These are phyloP conservation scores for Ptilorrhoa leucosticta DNA, from an alignment of 2,113 vertebrate genomes.

Conservation along the genomic window DNA sequence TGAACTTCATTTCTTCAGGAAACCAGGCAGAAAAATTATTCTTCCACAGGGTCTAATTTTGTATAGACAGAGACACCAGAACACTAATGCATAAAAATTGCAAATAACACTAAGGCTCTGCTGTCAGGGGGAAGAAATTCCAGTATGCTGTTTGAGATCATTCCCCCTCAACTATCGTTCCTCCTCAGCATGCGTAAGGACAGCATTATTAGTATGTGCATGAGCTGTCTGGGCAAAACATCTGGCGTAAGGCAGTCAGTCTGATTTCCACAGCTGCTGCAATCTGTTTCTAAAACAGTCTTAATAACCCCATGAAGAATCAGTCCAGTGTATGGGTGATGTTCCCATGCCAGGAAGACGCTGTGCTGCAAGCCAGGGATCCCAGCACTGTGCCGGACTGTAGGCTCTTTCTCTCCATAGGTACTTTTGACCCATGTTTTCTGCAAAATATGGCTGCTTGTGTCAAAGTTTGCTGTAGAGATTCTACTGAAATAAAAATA, in stretches of 20 bases:
- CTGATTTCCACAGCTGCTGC: not conserved
- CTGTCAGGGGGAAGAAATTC: not conserved
- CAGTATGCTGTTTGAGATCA: not conserved
- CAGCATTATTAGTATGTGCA: not conserved
- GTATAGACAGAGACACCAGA: not conserved
- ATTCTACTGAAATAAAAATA: not conserved
- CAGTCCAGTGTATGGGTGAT: not conserved
- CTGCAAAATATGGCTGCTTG: not conserved
- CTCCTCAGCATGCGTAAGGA: not conserved
- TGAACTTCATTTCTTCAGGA: conserved; percentile 17
- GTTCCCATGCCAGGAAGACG: not conserved
- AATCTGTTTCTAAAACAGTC: not conserved
- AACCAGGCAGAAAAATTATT: not conserved
- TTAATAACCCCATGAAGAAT: not conserved
- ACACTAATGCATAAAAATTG: not conserved
- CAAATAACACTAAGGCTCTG: not conserved
- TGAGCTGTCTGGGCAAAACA: conserved; percentile 24
- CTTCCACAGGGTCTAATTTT: conserved; percentile 1
- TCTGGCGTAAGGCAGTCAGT: not conserved
- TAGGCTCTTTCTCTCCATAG: not conserved
- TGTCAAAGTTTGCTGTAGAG: not conserved
- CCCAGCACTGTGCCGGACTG: not conserved
- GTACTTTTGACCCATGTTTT: not conserved
- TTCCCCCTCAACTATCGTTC: not conserved
- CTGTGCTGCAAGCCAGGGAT: not conserved